phyloP scores from a whole-genome alignment of 1,140 invertebrate genomes.

The Pseudomyrmex pallidus region DNA sequence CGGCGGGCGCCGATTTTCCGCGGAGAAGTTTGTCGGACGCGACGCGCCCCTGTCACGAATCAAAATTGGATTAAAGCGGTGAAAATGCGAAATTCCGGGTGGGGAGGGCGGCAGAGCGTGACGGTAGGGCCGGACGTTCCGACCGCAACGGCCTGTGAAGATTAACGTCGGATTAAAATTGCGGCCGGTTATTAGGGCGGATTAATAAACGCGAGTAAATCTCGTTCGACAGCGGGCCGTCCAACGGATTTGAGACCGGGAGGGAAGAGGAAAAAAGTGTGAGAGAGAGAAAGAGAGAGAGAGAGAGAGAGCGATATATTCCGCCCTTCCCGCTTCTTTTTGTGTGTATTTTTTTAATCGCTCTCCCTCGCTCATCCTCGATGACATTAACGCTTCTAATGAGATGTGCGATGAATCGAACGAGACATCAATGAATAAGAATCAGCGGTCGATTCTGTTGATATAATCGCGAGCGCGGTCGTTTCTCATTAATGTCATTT shows the following conservation, averaged over 20 bases:
- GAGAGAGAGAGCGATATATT: background rate
- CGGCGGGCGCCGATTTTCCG: conserved; percentile 15
- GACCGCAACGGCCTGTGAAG: conserved; percentile 48
- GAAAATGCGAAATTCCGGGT: conserved; percentile 71
- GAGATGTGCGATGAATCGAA: conserved; percentile 48
- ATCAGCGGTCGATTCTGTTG: background rate
- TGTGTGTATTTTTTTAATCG: background rate
- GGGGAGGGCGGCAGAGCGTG: conserved; percentile 23
- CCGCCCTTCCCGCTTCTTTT: background rate
- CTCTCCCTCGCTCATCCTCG: background rate
- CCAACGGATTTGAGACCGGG: conserved; percentile 52
- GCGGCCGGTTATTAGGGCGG: conserved; percentile 74
- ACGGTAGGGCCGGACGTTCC: conserved; percentile 58
- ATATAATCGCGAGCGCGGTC: background rate
- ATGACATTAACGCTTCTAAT: conserved; percentile 61
- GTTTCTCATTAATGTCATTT: background rate
- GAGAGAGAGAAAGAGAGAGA: too few relatives aligned
- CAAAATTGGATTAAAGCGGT: conserved; percentile 72
- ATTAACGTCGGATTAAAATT: conserved; percentile 76
- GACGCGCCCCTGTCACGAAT: conserved; percentile 49
- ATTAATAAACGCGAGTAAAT: conserved; percentile 75
- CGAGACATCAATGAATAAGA: conserved; percentile 12
- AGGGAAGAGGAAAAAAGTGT: too few relatives aligned
- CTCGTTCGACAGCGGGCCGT: conserved; percentile 65
- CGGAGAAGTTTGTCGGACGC: conserved; percentile 29